Base-by-base conservation (phyloP, 1,140 invertebrate species). In the Bombus confusus region DNA sequence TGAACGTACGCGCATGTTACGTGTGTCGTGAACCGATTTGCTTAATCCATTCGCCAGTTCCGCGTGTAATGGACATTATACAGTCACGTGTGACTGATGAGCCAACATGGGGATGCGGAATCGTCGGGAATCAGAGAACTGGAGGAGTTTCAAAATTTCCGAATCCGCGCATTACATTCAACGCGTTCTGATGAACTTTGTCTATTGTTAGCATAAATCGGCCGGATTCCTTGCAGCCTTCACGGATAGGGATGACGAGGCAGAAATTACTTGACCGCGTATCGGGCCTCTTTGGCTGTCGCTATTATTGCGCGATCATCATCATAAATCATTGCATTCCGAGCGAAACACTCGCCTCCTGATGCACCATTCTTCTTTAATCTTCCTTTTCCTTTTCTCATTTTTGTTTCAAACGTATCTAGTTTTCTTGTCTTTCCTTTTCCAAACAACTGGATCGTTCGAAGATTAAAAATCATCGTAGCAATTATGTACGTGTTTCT, bases 41-140 rank as follows among this genome's bases (percentile, higher is more conserved):
- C 84, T 85, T 81, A 85, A 85, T 85, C 84, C 78, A 80, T 80
- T 81, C 84, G 84, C 84, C 84, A 81, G 84, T 81, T 81, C 84
- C 79, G 84, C 84, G 79, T 85, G 84, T 85, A 85, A 85, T 80
- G 71, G 84, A 85, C 84, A 75, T 85, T 85, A 81, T 81, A 85
- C 71, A 85, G 84, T 80, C 84, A 81, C 84, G 79, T 81, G 84
- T 85, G 84, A 85, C 84, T 85, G 84, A 85, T 85, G 84, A 85
- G 84, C 84, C 84, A 85, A 85, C 84, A 81, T 5, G 43, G 31
- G 57, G 57, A 43, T 62, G 28, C 64, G 34, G 66, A 57, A 76
- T 77, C 41, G 74, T 62, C 62, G 43, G 57, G 73, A 83, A 78
- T 77, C 74, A 3, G 31, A 18, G 28, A 34, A 4, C 64, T 73